phyloP scores from a whole-genome alignment of 92 coral and sea anemone genomes.

The Porites cylindrica region DNA sequence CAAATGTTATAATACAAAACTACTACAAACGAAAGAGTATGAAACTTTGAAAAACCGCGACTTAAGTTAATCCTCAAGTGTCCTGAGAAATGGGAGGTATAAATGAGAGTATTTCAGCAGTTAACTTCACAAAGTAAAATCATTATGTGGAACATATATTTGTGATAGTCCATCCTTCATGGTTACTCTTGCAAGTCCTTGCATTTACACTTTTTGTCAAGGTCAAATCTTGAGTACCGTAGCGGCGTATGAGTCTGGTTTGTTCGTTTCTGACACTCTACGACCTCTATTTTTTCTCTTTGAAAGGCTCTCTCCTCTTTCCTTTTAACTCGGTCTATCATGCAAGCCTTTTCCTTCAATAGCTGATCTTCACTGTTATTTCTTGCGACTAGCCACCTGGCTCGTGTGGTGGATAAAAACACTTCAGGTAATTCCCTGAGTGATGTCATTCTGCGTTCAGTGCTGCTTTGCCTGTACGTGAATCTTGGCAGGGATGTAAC shows the following conservation, averaged over 20 bases:
- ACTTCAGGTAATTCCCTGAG: not conserved
- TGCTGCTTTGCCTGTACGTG: not conserved
- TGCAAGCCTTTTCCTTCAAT: not conserved
- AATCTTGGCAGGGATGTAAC: not conserved
- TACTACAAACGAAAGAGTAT: no score
- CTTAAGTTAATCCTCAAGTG: no score
- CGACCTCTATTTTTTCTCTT: not conserved
- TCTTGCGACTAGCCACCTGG: conserved; percentile 16
- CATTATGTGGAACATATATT: no score
- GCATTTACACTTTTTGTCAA: not conserved
- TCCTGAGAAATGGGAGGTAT: no score
- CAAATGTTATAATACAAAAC: no score
- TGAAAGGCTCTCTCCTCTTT: conserved; percentile 3
- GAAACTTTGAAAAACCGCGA: no score
- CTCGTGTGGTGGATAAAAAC: not conserved
- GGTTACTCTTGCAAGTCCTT: not conserved
- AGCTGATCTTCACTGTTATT: conserved; percentile 7
- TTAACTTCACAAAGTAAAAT: no score
- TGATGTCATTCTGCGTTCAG: no score
- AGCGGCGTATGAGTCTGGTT: not conserved
- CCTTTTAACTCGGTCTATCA: conserved; percentile 7
- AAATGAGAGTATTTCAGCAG: no score
- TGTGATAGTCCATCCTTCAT: no score
- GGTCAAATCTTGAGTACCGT: not conserved
- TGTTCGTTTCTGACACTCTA: not conserved